Evolutionary conservation across 2,113 vertebrate species (phyloP).

Genomic region (Centropus bengalensis): DNA sequence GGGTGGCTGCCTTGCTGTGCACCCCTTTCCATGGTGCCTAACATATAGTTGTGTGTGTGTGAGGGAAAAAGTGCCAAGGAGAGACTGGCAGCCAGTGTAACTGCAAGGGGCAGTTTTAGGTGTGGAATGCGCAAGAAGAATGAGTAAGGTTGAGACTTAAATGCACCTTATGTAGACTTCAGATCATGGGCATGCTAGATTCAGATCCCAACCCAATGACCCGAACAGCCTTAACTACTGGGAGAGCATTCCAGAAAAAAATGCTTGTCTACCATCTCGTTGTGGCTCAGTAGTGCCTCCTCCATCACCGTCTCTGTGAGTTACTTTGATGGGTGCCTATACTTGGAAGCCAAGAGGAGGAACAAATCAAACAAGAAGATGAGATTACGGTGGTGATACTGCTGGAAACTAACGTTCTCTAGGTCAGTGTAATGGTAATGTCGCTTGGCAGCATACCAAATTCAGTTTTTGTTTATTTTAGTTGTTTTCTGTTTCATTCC

Average conservation of each 20-base stretch:
- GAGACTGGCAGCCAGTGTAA: not conserved
- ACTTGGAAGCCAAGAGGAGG: not conserved
- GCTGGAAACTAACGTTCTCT: not conserved
- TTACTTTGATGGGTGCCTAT: not conserved
- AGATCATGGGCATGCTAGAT: not conserved
- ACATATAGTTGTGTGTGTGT: not conserved
- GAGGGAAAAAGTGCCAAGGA: not conserved
- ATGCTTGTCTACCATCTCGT: not conserved
- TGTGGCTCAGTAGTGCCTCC: not conserved
- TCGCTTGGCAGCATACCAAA: not conserved
- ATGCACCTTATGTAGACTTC: accelerated
- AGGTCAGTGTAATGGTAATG: not conserved
- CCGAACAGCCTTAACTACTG: not conserved
- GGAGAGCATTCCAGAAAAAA: not conserved
- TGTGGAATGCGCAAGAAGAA: not conserved
- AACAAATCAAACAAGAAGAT: not conserved
- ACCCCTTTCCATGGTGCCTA: not conserved
- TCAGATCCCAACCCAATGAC: not conserved
- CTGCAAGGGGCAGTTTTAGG: not conserved
- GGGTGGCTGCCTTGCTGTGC: not conserved
- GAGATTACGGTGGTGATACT: not conserved
- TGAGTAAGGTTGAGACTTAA: not conserved
- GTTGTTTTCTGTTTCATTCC: not conserved
- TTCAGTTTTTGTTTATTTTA: not conserved
- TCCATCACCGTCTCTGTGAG: not conserved